These are phyloP conservation scores for Ips typographus DNA, from an alignment of 1,140 invertebrate species.

Conservation along the genomic window DNA sequence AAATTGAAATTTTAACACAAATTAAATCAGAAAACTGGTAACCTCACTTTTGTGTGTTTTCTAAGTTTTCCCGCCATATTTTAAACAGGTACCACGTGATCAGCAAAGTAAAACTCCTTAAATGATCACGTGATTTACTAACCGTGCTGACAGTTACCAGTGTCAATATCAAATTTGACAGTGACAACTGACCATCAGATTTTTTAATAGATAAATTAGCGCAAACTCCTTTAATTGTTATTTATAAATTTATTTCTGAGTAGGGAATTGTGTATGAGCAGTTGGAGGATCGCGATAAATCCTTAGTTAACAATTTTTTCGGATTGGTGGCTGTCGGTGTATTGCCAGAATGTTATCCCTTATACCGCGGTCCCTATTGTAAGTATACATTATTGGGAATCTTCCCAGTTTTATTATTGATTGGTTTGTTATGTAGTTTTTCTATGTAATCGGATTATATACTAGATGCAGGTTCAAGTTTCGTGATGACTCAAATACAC, in stretches of 20 bases:
- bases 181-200: background rate
- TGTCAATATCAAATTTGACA: background rate
- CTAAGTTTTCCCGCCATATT: too few relatives aligned
- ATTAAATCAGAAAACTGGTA: too few relatives aligned
- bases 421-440: background rate
- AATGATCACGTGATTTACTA: too few relatives aligned
- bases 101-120: too few relatives aligned
- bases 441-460: background rate
- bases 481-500: background rate
- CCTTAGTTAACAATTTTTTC: background rate
- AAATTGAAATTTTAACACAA: too few relatives aligned
- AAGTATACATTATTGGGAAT: background rate
- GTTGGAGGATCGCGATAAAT: background rate
- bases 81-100: too few relatives aligned
- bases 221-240: conserved; percentile 2
- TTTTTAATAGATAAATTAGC: background rate
- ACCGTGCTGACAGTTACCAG: background rate
- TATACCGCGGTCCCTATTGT: conserved; percentile 2
- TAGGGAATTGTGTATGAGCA: background rate
- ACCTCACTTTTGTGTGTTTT: too few relatives aligned
- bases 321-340: conserved; percentile 2
- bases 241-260: background rate
- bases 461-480: background rate
- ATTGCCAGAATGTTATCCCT: background rate
- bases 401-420: background rate